Conservation (phyloP, 1,140 invertebrate species). For the Varroa destructor region DNA sequence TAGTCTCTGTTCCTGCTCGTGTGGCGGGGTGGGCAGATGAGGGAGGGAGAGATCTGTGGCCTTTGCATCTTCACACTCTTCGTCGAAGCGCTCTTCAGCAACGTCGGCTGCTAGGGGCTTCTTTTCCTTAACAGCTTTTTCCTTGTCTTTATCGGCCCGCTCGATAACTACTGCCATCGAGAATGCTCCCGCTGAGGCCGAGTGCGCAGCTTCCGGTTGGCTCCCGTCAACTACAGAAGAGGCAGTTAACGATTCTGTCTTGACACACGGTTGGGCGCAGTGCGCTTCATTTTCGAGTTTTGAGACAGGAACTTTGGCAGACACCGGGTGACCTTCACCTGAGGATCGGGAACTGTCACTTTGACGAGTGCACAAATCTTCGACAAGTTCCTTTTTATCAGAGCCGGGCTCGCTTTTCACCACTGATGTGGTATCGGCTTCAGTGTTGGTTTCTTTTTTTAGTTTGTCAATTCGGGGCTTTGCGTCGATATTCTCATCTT, state of each 20-base stretch:
- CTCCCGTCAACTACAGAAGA: not conserved
- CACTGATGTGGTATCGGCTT: too few species aligned
- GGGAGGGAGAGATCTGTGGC: constrained; percentile 22
- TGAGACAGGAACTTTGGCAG: not conserved
- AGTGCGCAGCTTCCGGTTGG: constrained; percentile 18
- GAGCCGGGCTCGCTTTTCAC: too few species aligned
- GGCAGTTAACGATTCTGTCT: not conserved
- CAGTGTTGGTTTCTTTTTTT: not conserved
- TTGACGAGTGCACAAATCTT: constrained; percentile 14
- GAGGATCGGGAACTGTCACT: constrained; percentile 15
- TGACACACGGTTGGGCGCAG: not conserved
- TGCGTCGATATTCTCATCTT: not conserved
- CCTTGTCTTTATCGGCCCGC: too few species aligned
- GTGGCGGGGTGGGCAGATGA: constrained; percentile 25
- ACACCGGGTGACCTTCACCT: not conserved
- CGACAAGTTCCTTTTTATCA: constrained; percentile 29
- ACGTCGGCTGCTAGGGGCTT: too few species aligned
- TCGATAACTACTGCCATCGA: too few species aligned
- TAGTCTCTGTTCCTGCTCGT: constrained; percentile 22
- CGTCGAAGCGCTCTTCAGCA: too few species aligned
- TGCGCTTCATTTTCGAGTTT: constrained; percentile 21
- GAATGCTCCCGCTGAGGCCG: not conserved
- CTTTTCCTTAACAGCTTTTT: too few species aligned
- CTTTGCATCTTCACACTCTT: too few species aligned
- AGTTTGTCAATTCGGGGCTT: not conserved